Evolutionary conservation across 2,888 invertebrate species (phyloP), one percentile per base, ranked within the genome.

Genomic region (Agrenia bidenticulata): DNA sequence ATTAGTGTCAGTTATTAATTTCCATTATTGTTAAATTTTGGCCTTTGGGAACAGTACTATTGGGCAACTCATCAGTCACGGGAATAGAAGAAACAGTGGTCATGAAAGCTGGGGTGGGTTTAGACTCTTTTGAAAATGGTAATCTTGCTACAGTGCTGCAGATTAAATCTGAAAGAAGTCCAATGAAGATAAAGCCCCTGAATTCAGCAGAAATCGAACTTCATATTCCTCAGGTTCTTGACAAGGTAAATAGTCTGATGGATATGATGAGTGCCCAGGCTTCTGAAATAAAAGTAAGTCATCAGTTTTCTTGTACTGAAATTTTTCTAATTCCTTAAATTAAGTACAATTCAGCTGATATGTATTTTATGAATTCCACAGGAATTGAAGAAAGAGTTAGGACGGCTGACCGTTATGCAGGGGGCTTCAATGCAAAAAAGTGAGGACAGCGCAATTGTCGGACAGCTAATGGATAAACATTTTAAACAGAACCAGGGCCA

Each of bases 371-470:
- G 41, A 1, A 1, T 55, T 50, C 1, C 4, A 37, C 41, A 74
- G 70, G 76, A 74, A 50, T 58, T 76, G 51, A 73, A 72, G 61
- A 42, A 67, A n/a, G 76, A 76, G 61, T 61, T 76, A 1, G 67
- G 65, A 59, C 60, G 66, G 42, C 24, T 76, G 19, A 41, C 57
- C 5, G 21, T 41, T 4, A 41, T 57, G 21, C 57, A 57, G 15
- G 41, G 26, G 21, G 51, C 51, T 5, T 19, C 51, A 15, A 23
- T 51, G 51, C 11, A 51, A 21, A 24, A 19, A 24, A 23, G 5
- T 23, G 51, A 32, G 5, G 54, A 32, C 17, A 13, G 4, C 13
- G 2, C 32, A 2, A 2, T 26, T 13, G 37, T 54, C 2, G n/a
- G n/a, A 2, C 54, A 54, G 2, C 5, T n/a, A 2, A 17, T 54